Evolutionary conservation across 2,113 vertebrate genomes (phyloP), one percentile per base, ranked within the genome.

Genomic region (Pongo pygmaeus): DNA sequence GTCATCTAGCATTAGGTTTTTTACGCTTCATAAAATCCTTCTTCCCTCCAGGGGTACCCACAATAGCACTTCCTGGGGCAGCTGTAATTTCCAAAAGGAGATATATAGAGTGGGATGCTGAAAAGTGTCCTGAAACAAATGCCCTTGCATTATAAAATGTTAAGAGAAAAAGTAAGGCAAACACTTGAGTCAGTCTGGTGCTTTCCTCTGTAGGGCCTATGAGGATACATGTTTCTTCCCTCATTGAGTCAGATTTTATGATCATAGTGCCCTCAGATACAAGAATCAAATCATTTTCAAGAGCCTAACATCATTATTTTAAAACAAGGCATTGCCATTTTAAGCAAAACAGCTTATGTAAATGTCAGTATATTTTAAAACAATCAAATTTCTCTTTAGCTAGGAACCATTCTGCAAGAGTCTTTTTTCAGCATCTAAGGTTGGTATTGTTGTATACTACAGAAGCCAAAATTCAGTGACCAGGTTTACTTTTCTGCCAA

Each of bases 211-310:
- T 3, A 16, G 1, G n/a, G 16, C 10, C 50, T 83, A 9, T 74
- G 6, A 94, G 57, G 13, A 78, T 35, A 94, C n/a, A 64, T 8
- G 75, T 72, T 27, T 18, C 32, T 50, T 88, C 25, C 81, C n/a
- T 85, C 50, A 61, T 25, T 81, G 74, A 70, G 20, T 89, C 70
- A 84, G 25, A 79, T 83, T 93, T 72, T 92, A 69, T 30, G 70
- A 52, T 52, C 61, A 70, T 23, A 14, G 59, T n/a, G n/a, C 5
- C 23, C n/a, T 95, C 16, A 83, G n/a, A 84, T 48, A 93, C 17
- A 85, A 97, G 52, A 94, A 93, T 91, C 30, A 86, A 81, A 64
- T 75, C 20, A 84, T 87, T 87, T 85, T 79, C 23, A 92, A 72
- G 25, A 74, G 20, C 10, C 52, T 43, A 89, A 80, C 46, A 83